Percentiles rank a stretch among this genome's conserved stretches.
Evolutionary conservation across 2,113 vertebrate genomes (phyloP).

Genomic region (Sminthopsis crassicaudata): DNA sequence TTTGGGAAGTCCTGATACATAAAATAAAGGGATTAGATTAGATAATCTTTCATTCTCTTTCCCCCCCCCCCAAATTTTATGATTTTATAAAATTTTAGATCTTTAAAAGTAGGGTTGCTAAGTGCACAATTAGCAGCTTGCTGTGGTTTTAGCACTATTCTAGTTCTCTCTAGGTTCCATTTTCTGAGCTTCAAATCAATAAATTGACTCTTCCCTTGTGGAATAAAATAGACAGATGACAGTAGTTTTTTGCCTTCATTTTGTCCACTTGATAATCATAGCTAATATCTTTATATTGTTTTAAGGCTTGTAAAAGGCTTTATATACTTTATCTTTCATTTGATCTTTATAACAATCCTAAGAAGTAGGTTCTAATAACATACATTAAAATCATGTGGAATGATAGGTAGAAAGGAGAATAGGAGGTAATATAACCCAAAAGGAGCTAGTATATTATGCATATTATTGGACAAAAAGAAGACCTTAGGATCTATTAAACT

Average conservation of each 20-base stretch:
- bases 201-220: not conserved
- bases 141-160: not conserved
- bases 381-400: not conserved
- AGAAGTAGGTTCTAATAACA: not conserved
- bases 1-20: not conserved
- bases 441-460: not conserved
- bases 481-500: not conserved
- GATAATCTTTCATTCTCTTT: not conserved
- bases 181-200: not conserved
- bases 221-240: not conserved
- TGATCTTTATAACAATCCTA: not conserved
- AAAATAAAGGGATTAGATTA: not conserved
- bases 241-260: not conserved
- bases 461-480: not conserved
- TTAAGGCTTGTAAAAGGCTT: not conserved
- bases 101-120: not conserved
- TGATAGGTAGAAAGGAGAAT: not conserved
- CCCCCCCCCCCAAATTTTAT: not conserved
- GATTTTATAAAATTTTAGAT: not conserved
- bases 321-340: not conserved
- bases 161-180: not conserved
- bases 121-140: not conserved
- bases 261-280: not conserved
- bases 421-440: not conserved
- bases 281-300: not conserved